Base-by-base conservation (phyloP, 2,797 vertebrate genomes). In the Synanceia verrucosa region DNA sequence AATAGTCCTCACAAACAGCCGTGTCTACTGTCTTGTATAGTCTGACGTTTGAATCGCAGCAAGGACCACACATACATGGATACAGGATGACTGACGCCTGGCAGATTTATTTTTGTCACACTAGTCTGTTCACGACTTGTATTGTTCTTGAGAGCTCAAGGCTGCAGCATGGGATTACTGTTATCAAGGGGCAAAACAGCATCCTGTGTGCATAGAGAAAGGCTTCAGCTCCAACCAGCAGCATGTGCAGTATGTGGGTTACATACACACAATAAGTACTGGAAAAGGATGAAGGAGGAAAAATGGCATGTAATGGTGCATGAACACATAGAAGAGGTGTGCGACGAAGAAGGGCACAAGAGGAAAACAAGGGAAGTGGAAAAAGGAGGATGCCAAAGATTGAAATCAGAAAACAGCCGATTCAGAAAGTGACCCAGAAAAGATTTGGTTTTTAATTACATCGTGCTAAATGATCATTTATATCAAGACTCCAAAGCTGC, bases 111-210 rank as follows among this genome's bases (percentile, higher is more conserved):
- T 65, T 55, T 29, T 28, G 34, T 44, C 46, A 46, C 46, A 44
- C 59, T 13, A 37, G 14, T 37, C 52, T 14, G 41, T 65, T 66
- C 52, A 62, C 21, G 19, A 34, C 52, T 52, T 60, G 23, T 37
- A 58, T 76, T 76, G 13, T 79, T 70, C 31, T 19, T 43, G 36
- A 41, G 19, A 70, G 56, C 72, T 81, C 68, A 64, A 76, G 80
- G 79, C 66, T 68, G 62, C 63, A 63, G 68, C 47, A 9, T 34
- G 46, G 44, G 69, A 59, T 34, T 34, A 59, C 55, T 86, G 70
- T 80, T 74, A 82, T 65, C 73, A 63, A 23, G 24, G 34, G 51
- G 57, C 23, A 57, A 66, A 61, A 70, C 34, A 70, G 78, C 48
- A 41, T 71, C n/a, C 48, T 44, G n/a, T 58, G 53, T 11, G 23